These are phyloP conservation scores for Malachius bipustulatus DNA, from an alignment of 2,888 invertebrate genomes.

Conservation along the genomic window DNA sequence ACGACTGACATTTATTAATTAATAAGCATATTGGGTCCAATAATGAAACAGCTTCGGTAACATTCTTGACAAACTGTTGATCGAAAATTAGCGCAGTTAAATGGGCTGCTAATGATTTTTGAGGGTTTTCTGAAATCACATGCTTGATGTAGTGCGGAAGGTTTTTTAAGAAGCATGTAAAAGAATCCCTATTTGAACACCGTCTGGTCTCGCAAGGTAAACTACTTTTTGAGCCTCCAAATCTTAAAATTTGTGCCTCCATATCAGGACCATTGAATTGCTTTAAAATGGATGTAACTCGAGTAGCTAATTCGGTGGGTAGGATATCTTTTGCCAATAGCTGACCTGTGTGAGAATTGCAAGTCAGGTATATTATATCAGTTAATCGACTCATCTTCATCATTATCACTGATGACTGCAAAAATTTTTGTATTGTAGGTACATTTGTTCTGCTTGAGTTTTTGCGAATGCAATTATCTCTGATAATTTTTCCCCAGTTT, in stretches of 20 bases:
- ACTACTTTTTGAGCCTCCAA: slow-evolving; percentile 13
- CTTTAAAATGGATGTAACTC: slow-evolving; percentile 12
- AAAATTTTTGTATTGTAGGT: slow-evolving; percentile 16
- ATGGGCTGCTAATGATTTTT: slow-evolving; percentile 6
- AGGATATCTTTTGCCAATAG: slow-evolving; percentile 20
- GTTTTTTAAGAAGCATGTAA: slow-evolving; percentile 9
- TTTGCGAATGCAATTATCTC: slow-evolving; percentile 15
- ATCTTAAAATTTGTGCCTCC: slow-evolving; percentile 13
- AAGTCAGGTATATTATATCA: slow-evolving; percentile 19
- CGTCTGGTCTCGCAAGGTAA: slow-evolving; percentile 11
- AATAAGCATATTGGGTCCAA: slow-evolving; percentile 10
- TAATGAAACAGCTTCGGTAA: slow-evolving; percentile 9
- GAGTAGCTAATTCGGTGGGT: slow-evolving; percentile 12
- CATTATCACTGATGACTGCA: slow-evolving; percentile 23
- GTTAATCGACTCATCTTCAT: slow-evolving; percentile 17
- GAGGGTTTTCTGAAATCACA: slow-evolving; percentile 4
- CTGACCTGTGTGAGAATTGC: slow-evolving; percentile 21
- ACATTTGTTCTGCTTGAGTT: slow-evolving; percentile 15
- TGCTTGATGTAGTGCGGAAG: slow-evolving; percentile 7
- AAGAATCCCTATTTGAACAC: slow-evolving; percentile 11
- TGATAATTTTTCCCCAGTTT: slow-evolving; percentile 14
- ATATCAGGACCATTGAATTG: slow-evolving; percentile 14
- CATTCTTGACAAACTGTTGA: slow-evolving; percentile 11
- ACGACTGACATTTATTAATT: slow-evolving; percentile 8
- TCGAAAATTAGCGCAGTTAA: slow-evolving; percentile 10